phyloP scores from a whole-genome alignment of 2,797 vertebrate species.

The Sebastes trivittatus region DNA sequence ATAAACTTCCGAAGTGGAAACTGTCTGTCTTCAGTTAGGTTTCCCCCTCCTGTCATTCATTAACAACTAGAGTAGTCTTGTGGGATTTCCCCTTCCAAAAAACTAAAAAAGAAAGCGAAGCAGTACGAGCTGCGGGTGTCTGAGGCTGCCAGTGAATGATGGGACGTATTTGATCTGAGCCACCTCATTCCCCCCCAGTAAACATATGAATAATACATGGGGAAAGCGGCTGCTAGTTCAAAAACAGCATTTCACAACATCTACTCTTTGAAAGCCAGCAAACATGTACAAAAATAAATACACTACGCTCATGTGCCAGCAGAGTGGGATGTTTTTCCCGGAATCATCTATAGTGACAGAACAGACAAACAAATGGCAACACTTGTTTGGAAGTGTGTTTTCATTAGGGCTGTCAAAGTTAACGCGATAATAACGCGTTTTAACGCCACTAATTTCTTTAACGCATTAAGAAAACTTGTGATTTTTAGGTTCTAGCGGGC shows the following conservation, averaged over 20 bases:
- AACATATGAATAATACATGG: constrained; percentile 54
- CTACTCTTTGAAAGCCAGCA: background rate
- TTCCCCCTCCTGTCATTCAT: constrained; percentile 8
- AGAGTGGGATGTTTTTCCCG: background rate
- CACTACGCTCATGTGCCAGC: background rate
- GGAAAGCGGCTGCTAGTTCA: constrained; percentile 8
- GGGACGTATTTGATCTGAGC: constrained; percentile 45
- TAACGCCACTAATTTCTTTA: too few species aligned
- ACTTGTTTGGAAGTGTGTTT: background rate
- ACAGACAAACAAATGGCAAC: background rate
- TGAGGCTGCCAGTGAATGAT: constrained; percentile 24
- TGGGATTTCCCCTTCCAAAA: constrained; percentile 26
- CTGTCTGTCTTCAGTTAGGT: background rate
- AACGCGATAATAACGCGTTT: too few species aligned
- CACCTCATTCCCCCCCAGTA: background rate
- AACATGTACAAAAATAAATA: background rate
- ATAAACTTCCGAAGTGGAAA: background rate
- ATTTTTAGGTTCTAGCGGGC: too few species aligned
- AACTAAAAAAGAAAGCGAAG: constrained; percentile 5
- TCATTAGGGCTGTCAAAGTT: too few species aligned
- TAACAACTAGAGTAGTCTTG: background rate
- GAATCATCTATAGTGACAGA: background rate
- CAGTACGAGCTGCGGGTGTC: background rate
- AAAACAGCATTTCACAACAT: constrained; percentile 25
- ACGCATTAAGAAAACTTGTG: too few species aligned